Percentiles rank a stretch among this genome's conserved stretches.
phyloP scores from a whole-genome alignment of 2,888 invertebrate genomes.

The Oscheius myriophilus region DNA sequence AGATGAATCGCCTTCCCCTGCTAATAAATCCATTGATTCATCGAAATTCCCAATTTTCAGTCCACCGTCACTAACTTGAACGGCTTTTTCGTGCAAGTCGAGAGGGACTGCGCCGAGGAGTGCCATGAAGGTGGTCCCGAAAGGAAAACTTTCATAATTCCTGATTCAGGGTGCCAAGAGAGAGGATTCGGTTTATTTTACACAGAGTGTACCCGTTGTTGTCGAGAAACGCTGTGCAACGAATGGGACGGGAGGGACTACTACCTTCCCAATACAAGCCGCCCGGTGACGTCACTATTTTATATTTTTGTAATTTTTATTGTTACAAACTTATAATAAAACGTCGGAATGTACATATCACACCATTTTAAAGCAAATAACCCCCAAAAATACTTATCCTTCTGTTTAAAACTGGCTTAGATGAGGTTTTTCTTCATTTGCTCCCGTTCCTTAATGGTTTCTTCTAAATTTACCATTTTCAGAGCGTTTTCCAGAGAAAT shows the following conservation, averaged over 20 bases:
- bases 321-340: too few relatives aligned
- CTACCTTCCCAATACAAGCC: slow-evolving; percentile 33
- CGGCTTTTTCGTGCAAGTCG: slow-evolving; percentile 62
- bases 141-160: background rate
- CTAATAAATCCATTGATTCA: too few relatives aligned
- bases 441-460: too few relatives aligned
- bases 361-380: too few relatives aligned
- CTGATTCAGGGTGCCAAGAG: slow-evolving; percentile 46
- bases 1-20: background rate
- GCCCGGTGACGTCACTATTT: too few relatives aligned
- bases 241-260: slow-evolving; percentile 59
- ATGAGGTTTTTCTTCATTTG: too few relatives aligned
- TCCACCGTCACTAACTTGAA: slow-evolving; percentile 63
- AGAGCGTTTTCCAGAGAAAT: too few relatives aligned
- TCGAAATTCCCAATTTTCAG: slow-evolving; percentile 40
- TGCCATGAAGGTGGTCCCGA: slow-evolving; percentile 39
- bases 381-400: too few relatives aligned
- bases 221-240: slow-evolving; percentile 57
- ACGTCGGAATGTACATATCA: too few relatives aligned
- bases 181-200: slow-evolving; percentile 61
- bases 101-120: slow-evolving; percentile 61
- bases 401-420: too few relatives aligned
- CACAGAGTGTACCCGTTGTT: slow-evolving; percentile 58
- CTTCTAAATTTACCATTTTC: too few relatives aligned
- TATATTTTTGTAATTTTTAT: too few relatives aligned